Base-by-base conservation (phyloP, 2,797 vertebrate genomes). In the Cottoperca gobio region DNA sequence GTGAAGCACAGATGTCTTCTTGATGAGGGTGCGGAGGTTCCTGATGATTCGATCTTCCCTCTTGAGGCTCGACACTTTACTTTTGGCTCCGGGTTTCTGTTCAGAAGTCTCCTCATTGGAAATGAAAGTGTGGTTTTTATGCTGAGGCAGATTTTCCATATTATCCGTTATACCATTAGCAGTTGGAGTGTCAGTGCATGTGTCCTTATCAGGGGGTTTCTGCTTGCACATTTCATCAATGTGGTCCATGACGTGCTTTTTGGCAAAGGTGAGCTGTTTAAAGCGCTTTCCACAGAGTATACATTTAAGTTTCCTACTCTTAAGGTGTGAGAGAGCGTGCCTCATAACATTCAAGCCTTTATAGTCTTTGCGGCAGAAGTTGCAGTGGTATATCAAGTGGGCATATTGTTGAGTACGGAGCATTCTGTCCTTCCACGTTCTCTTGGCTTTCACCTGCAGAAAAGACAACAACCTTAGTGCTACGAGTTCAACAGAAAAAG, bases 251-350 rank as follows among this genome's bases (percentile, higher is more conserved):
- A 99, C 91, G 83, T 99, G 98, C 63, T 97, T 96, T 89, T 95
- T 96, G 94, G 96, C 97, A 76, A 93, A 91, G 66, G 88, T 72
- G 88, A 91, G 93, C 93, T 90, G 95, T 93, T 90, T 96, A 93
- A 92, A 96, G 69, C 65, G 95, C 75, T 95, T 96, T 49, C 95
- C 95, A 87, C 98, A 99, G 75, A 99, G 95, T 24, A 99, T 96
- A 78, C 98, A 99, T 42, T 53, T 70, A 6, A 80, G 79, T 66
- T 71, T 92, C 69, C 95, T 83, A n/a, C 50, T 86, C 94, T 86
- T 97, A 85, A 91, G 94, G 92, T 99, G 98, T 71, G 96, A 96
- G 55, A 98, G 94, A 33, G 96, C 97, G 33, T 99, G 98, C 50
- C 96, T 95, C 89, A 98, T 95, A 60, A 99, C 96, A 69, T 98